Conservation (phyloP, 1,140 invertebrate genomes). For the Nomia melanderi region DNA sequence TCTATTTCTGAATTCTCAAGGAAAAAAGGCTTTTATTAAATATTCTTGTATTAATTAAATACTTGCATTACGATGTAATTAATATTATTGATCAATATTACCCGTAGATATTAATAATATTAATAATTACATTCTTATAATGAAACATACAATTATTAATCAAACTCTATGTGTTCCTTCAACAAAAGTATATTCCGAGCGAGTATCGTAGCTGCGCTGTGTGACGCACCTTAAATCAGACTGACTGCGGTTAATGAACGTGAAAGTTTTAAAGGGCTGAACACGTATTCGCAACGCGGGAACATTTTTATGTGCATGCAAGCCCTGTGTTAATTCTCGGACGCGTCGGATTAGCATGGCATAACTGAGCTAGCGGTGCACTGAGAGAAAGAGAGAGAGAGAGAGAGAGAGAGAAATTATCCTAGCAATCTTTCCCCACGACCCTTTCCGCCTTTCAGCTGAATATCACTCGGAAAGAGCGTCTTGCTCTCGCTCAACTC, state of each 20-base stretch:
- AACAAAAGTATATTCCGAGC: too few relatives aligned
- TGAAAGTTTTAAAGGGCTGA: not conserved
- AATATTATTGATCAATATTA: too few relatives aligned
- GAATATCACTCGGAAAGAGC: conserved; percentile 2
- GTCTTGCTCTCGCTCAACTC: not conserved
- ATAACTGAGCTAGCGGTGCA: not conserved
- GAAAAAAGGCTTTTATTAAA: too few relatives aligned
- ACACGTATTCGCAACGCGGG: not conserved
- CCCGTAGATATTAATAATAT: too few relatives aligned
- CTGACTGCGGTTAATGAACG: conserved; percentile 1
- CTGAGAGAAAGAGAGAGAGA: not conserved
- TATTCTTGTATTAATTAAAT: too few relatives aligned
- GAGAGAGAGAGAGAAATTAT: not conserved
- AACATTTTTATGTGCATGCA: not conserved
- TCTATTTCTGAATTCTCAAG: too few relatives aligned
- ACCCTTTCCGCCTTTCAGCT: not conserved
- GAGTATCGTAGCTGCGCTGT: too few relatives aligned
- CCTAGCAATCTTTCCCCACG: not conserved
- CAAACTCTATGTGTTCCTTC: too few relatives aligned
- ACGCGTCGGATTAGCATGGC: not conserved
- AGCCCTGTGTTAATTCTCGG: conserved; percentile 1
- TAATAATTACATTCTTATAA: too few relatives aligned
- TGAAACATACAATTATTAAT: too few relatives aligned
- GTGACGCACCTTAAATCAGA: conserved; percentile 2
- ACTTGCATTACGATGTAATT: too few relatives aligned